A percentile compares a stretch with the other conserved stretches of the same genome.
These are phyloP conservation scores for Ariolimax columbianus DNA, from an alignment of 2,888 invertebrate species.

Conservation along the genomic window DNA sequence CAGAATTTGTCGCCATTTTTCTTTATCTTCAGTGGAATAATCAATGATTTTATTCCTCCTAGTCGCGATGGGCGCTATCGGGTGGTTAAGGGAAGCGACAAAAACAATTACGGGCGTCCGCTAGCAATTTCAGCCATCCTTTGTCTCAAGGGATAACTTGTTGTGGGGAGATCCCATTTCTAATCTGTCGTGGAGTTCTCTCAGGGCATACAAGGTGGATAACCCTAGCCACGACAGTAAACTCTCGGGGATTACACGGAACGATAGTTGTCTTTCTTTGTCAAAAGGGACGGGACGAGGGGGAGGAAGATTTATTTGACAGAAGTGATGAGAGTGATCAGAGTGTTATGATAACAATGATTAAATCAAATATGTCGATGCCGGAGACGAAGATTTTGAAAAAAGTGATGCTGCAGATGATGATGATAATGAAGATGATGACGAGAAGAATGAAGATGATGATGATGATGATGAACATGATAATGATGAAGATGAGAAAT, in stretches of 20 bases:
- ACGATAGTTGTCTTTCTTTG: slow-evolving; percentile 8
- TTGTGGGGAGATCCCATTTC: slow-evolving; percentile 20
- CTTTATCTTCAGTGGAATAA: slow-evolving; percentile 6
- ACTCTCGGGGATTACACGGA: neutral
- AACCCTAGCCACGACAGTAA: neutral
- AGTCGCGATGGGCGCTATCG: neutral
- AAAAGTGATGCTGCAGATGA: too few relatives aligned
- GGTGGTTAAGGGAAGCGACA: slow-evolving; percentile 28
- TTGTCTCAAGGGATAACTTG: slow-evolving; percentile 30
- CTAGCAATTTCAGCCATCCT: slow-evolving; percentile 41
- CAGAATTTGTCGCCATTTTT: slow-evolving; percentile 17
- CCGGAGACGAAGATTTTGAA: too few relatives aligned
- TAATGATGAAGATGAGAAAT: neutral
- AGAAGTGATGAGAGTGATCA: too few relatives aligned
- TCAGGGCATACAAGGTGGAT: slow-evolving; percentile 10
- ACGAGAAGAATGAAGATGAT: neutral
- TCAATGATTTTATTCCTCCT: slow-evolving; percentile 18
- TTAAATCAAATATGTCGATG: too few relatives aligned
- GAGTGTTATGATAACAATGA: too few relatives aligned
- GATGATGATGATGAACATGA: neutral
- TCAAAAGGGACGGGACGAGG: neutral
- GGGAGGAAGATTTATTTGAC: too few relatives aligned
- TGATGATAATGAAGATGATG: neutral
- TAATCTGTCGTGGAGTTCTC: slow-evolving; percentile 34
- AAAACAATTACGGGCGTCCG: slow-evolving; percentile 52